Base-by-base conservation (phyloP, 1,140 invertebrate species). In the Zophobas atratus region DNA sequence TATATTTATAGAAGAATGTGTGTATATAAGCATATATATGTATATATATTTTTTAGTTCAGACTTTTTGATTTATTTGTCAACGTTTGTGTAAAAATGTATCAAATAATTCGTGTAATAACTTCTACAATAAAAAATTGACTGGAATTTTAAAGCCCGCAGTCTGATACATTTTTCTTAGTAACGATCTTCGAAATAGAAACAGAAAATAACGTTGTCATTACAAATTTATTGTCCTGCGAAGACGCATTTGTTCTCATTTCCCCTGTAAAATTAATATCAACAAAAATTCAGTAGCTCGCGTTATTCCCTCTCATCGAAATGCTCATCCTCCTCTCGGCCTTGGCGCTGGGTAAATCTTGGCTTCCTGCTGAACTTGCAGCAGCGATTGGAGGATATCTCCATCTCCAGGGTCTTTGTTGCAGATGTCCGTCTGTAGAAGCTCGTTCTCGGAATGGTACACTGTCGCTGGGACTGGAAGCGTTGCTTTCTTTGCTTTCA, bases 391-490 rank as follows among this genome's bases (percentile, higher is more conserved):
- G 87, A 8, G 88, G 88, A 82, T 88, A 89, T 8, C 88, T 84
- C 88, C 89, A 90, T 48, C 88, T 86, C 77, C 88, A 85, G 20
- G 86, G 87, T 39, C 86, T 83, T 33, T 88, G 82, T 4, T 89
- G 88, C 6, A 90, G 75, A 56, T 89, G 88, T 0, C 91, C 90
- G 75, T 92, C 92, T 0, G 92, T 92, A 8, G 89, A 92, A 5
- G 92, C 91, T 56, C 92, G 84, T 76, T 87, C 88, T 67, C 91
- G 86, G 83, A 92, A 92, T 53, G 90, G 90, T 43, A 84, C 81
- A 56, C 85, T 74, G 6, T 82, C 81, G 46, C 77, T 77, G 0
- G 80, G 76, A 81, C 81, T 84, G 5, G 78, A 80, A 32, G 80
- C 81, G 6, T 57, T 75, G 49, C 81, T 82, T 1, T 80, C 83